phyloP scores from a whole-genome alignment of 2,797 vertebrate genomes.

The Champsocephalus gunnari region DNA sequence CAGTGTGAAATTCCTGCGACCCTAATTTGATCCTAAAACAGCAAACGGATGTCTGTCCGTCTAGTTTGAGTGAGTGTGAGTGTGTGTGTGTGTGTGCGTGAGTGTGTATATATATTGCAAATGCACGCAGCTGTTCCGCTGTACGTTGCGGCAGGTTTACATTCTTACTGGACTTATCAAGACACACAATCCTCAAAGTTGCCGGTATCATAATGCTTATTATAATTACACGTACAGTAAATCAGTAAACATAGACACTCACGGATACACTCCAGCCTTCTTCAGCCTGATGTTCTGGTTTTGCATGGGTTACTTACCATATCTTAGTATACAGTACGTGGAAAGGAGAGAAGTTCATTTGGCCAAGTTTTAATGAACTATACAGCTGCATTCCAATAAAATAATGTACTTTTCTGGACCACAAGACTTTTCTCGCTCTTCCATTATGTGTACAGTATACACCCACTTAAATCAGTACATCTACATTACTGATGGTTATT shows the following conservation, averaged over 20 bases:
- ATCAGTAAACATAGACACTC: slow-evolving; percentile 31
- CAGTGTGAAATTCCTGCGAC: slow-evolving; percentile 85
- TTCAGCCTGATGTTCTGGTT: slow-evolving; percentile 9
- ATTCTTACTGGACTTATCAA: slow-evolving; percentile 83
- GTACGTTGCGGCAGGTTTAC: slow-evolving; percentile 75
- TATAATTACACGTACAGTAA: slow-evolving; percentile 52
- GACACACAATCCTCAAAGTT: slow-evolving; percentile 79
- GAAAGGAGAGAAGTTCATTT: neutral
- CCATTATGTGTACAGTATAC: too few species aligned
- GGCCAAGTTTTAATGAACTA: neutral
- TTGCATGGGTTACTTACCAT: neutral
- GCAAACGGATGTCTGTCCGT: slow-evolving; percentile 79
- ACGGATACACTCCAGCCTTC: slow-evolving; percentile 9
- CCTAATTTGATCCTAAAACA: slow-evolving; percentile 88
- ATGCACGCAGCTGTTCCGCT: slow-evolving; percentile 82
- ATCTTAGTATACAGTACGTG: neutral
- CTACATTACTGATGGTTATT: too few species aligned
- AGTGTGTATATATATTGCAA: slow-evolving; percentile 59
- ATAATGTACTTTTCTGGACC: too few species aligned
- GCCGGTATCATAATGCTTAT: slow-evolving; percentile 79
- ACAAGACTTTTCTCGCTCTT: too few species aligned
- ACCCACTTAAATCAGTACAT: too few species aligned
- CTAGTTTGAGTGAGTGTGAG: slow-evolving; percentile 38
- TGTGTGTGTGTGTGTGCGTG: slow-evolving; percentile 29
- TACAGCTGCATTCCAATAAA: neutral